Evolutionary conservation across 2,797 vertebrate genomes (phyloP).

Genomic region (Botia almorhae): DNA sequence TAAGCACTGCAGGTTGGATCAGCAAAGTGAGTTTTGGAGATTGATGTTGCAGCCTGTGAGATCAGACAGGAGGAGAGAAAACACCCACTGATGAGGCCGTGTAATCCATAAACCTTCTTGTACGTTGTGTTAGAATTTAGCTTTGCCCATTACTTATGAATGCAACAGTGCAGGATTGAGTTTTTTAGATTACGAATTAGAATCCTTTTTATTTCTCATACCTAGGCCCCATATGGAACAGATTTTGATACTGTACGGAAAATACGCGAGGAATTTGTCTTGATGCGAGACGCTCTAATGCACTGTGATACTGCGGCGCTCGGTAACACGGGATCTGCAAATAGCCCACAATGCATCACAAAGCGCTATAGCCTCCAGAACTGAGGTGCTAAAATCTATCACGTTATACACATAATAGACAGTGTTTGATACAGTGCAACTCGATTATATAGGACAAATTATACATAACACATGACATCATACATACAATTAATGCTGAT

Average conservation of each 20-base stretch:
- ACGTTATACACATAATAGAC: neutral
- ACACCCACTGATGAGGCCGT: constrained; percentile 34
- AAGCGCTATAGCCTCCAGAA: neutral
- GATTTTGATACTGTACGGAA: neutral
- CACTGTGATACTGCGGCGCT: neutral
- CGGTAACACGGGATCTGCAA: neutral
- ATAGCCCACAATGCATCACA: neutral
- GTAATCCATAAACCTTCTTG: constrained; percentile 34
- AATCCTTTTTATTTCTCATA: constrained; percentile 40
- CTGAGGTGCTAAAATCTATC: neutral
- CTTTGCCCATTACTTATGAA: constrained; percentile 19
- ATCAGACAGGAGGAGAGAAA: constrained; percentile 37
- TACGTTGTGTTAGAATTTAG: constrained; percentile 28
- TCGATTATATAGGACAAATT: neutral
- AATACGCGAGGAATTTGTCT: neutral
- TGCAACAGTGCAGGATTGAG: neutral
- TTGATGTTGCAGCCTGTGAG: constrained; percentile 34
- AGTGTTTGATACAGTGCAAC: neutral
- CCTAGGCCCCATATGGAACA: neutral
- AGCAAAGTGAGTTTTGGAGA: constrained; percentile 58
- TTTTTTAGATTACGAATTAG: constrained; percentile 24
- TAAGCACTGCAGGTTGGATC: constrained; percentile 60
- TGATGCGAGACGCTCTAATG: neutral
- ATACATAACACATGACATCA: neutral
- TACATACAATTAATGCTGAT: too few relatives aligned